A percentile compares a stretch with the other conserved stretches of the same genome.
Conservation (phyloP, 2,888 invertebrate genomes). For the Melanchra persicariae region DNA sequence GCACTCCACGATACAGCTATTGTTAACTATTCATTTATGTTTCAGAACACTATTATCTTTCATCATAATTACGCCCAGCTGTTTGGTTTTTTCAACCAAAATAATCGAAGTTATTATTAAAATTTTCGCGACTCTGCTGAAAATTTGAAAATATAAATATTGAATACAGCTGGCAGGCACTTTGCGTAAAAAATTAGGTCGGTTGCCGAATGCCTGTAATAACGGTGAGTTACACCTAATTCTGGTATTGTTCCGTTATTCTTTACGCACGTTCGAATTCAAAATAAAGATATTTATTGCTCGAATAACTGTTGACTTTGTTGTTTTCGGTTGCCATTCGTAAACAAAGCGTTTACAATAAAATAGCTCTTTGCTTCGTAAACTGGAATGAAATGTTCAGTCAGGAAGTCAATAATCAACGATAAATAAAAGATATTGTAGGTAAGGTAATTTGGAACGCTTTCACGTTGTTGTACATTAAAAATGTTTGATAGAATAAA, state of each 20-base stretch:
- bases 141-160: slow-evolving; percentile 53
- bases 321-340: slow-evolving; percentile 51
- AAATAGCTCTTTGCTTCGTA: slow-evolving; percentile 58
- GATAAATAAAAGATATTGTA: slow-evolving; percentile 49
- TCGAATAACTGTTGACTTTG: slow-evolving; percentile 61
- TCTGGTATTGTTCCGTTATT: slow-evolving; percentile 61
- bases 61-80: slow-evolving; percentile 16
- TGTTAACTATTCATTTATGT: slow-evolving; percentile 7
- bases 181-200: slow-evolving; percentile 50
- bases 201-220: slow-evolving; percentile 47
- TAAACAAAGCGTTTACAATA: slow-evolving; percentile 59
- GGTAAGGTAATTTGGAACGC: slow-evolving; percentile 37
- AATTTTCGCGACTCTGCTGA: slow-evolving; percentile 34
- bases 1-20: background rate
- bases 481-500: slow-evolving; percentile 27
- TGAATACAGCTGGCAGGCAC: slow-evolving; percentile 51
- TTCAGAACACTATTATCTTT: slow-evolving; percentile 27
- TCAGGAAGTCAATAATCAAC: slow-evolving; percentile 59
- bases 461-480: slow-evolving; percentile 23
- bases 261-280: slow-evolving; percentile 59
- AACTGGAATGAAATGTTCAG: slow-evolving; percentile 56
- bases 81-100: slow-evolving; percentile 38
- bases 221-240: slow-evolving; percentile 62
- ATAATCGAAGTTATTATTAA: slow-evolving; percentile 40
- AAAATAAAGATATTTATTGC: slow-evolving; percentile 65